Evolutionary conservation across 2,797 vertebrate species (phyloP), one percentile per base, ranked within the genome.

Genomic region (Diglossa cyanea): DNA sequence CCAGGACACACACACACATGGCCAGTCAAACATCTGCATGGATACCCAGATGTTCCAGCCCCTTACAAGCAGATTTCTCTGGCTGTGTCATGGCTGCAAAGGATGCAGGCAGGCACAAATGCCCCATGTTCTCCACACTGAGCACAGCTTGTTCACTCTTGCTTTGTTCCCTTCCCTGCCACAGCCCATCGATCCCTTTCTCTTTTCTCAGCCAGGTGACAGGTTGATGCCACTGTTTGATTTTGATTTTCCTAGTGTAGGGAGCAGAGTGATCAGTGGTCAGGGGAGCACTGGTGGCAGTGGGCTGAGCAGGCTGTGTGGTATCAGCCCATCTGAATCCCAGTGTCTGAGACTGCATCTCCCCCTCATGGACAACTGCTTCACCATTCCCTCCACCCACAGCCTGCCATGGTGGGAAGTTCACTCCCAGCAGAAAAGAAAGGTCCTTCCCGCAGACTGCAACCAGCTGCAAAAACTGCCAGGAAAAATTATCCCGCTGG

Each of bases 121-220:
- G 44, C 35, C 40, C 35, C 26, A 11, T 1, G 0, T 44, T 58
- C 68, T 45, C n/a, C 0, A 0, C 30, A 51, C 7, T 68, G 4
- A 78, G 23, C n/a, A 47, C 11, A 53, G 17, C 23, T 28, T 0
- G 0, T 8, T 51, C 0, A 0, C 7, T 42, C 25, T 35, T 25
- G 26, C 77, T 73, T 82, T 94, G 15, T 35, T 48, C 45, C 15
- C 25, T 7, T 61, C 79, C 35, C 45, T 35, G 35, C 33, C 63
- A 40, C 20, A 24, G 10, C 26, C 30, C 55, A 31, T 63, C 14
- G 20, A 21, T 19, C 7, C n/a, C 8, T 54, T 65, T 58, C 44
- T 45, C n/a, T 86, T 73, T 42, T 42, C 61, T 47, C 7, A 7
- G 42, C 5, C 74, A 67, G 77, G 30, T 67, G 45, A 12, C 23